phyloP scores from a whole-genome alignment of 2,888 invertebrate species.

The Allophyes oxyacanthae region DNA sequence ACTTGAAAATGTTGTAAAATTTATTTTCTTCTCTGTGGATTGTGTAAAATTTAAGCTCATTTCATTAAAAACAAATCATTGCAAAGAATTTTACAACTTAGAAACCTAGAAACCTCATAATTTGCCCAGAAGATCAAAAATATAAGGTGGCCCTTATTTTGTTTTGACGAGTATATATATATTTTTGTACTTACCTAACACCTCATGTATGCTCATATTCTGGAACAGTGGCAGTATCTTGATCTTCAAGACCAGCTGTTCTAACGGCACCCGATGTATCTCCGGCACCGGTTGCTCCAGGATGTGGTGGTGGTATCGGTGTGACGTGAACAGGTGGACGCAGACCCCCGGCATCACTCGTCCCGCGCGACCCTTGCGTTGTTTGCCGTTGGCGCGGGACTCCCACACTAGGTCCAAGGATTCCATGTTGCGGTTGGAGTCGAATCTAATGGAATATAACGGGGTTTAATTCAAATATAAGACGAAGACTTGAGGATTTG shows the following conservation, averaged over 20 bases:
- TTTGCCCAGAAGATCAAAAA: too few species aligned
- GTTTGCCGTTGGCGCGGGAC: slow-evolving; percentile 96
- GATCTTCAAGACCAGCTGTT: slow-evolving; percentile 93
- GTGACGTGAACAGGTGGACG: slow-evolving; percentile 95
- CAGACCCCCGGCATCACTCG: slow-evolving; percentile 96
- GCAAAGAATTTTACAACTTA: too few species aligned
- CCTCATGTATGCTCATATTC: slow-evolving; percentile 84
- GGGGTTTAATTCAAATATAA: too few species aligned
- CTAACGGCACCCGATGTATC: slow-evolving; percentile 96
- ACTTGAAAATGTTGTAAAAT: too few species aligned
- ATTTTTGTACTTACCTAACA: slow-evolving; percentile 84
- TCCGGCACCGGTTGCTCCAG: slow-evolving; percentile 95
- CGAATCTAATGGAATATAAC: slow-evolving; percentile 86
- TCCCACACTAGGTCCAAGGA: slow-evolving; percentile 97
- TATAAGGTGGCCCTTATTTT: too few species aligned
- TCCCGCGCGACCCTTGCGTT: slow-evolving; percentile 97
- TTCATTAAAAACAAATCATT: too few species aligned
- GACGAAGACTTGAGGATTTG: too few species aligned
- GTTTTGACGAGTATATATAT: too few species aligned
- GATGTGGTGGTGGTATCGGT: slow-evolving; percentile 91
- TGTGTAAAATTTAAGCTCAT: too few species aligned
- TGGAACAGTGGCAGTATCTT: slow-evolving; percentile 90
- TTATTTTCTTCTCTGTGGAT: too few species aligned
- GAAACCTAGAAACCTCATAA: too few species aligned
- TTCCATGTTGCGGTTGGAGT: slow-evolving; percentile 95